Percentiles rank a stretch among this genome's conserved stretches.
phyloP scores from a whole-genome alignment of 2,888 invertebrate species.

The Gasteruption jaculator region DNA sequence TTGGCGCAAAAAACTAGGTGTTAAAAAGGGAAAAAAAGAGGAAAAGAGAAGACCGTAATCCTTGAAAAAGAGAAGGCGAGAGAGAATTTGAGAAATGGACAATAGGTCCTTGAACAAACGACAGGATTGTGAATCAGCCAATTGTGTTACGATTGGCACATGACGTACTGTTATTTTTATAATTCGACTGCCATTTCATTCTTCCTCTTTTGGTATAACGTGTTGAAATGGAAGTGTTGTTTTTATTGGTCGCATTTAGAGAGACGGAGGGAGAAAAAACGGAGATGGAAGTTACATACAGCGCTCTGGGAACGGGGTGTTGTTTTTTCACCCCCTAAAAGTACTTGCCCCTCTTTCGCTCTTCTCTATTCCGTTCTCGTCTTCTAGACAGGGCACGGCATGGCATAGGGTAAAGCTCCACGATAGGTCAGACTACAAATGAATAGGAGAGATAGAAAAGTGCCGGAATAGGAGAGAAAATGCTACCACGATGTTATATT shows the following conservation, averaged over 20 bases:
- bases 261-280: conserved; percentile 18
- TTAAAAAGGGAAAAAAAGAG: too few species aligned
- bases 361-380: conserved; percentile 27
- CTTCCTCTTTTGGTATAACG: conserved; percentile 20
- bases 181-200: conserved; percentile 38
- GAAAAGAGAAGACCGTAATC: too few species aligned
- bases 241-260: conserved; percentile 46
- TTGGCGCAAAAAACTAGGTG: too few species aligned
- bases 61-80: too few species aligned
- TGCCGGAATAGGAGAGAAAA: conserved; percentile 12
- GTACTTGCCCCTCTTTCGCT: conserved; percentile 27
- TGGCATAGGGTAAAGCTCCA: too few species aligned
- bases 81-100: too few species aligned
- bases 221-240: conserved; percentile 39
- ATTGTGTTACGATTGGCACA: conserved; percentile 48
- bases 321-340: conserved; percentile 43
- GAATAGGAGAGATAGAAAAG: conserved; percentile 7
- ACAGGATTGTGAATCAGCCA: conserved; percentile 37
- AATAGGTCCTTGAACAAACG: too few species aligned
- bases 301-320: conserved; percentile 46
- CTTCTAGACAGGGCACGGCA: conserved; percentile 30
- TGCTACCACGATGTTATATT: conserved; percentile 23
- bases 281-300: conserved; percentile 24
- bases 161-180: conserved; percentile 47
- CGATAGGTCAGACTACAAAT: conserved; percentile 32